Conservation (phyloP, 1,140 invertebrate species). For the Drosophila nannoptera region DNA sequence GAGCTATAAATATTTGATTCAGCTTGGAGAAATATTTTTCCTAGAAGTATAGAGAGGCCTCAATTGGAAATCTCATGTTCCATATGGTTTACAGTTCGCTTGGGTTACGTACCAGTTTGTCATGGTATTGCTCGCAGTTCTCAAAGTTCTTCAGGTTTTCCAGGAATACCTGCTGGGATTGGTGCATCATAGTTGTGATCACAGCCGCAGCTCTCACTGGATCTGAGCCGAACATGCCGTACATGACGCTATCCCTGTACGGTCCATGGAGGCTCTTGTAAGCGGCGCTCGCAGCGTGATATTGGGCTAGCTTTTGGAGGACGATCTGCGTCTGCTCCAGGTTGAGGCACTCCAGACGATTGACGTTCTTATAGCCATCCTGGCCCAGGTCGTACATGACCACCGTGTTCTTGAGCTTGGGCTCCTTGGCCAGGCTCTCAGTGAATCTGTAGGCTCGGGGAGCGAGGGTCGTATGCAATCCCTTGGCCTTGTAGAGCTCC, state of each 20-base stretch:
- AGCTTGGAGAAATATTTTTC: constrained; percentile 36
- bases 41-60: background rate
- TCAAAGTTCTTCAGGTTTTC: constrained; percentile 47
- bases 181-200: too few species aligned
- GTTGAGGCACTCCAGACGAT: constrained; percentile 80
- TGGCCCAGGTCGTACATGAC: constrained; percentile 80
- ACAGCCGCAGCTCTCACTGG: too few species aligned
- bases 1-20: background rate
- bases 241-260: constrained; percentile 27
- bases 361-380: constrained; percentile 80
- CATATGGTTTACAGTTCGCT: background rate
- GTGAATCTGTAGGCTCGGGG: constrained; percentile 52
- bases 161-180: too few species aligned
- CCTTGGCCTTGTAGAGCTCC: constrained; percentile 55
- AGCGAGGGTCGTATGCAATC: constrained; percentile 48
- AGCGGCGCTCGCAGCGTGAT: constrained; percentile 79
- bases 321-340: constrained; percentile 79
- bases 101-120: constrained; percentile 46
- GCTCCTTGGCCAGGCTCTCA: constrained; percentile 29
- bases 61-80: too few species aligned
- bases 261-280: constrained; percentile 42
- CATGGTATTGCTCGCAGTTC: constrained; percentile 46
- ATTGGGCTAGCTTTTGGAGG: constrained; percentile 80
- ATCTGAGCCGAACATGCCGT: constrained; percentile 43
- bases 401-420: constrained; percentile 62